Evolutionary conservation across 2,797 vertebrate species (phyloP), one percentile per base, ranked within the genome.

Genomic region (Oreochromis mossambicus): DNA sequence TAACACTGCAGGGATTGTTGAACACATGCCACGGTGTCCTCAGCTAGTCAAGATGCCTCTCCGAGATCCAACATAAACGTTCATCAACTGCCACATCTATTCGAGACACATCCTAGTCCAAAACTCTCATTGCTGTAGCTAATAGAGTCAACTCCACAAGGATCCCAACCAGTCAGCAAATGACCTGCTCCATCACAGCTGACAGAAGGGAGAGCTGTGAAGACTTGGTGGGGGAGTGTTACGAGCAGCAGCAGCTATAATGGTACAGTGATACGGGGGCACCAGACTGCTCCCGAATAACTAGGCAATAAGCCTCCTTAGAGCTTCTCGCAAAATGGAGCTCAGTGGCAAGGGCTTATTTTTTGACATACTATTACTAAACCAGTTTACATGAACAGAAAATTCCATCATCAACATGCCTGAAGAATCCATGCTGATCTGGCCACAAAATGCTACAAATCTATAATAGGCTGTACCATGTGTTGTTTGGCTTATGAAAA

Each of bases 121-220:
- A 83, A 76, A 77, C 79, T 48, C 85, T 89, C 56, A 81, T 89
- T 88, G 89, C 86, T 80, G 52, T 80, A 70, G 83, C 92, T 95
- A 93, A 95, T 95, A 90, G 85, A 93, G 90, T 91, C 83, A 88
- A 86, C 88, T 93, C 88, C 87, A 84, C 4, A 4, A 90, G 87
- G 86, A 91, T 88, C 77, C 43, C 77, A 83, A 85, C 85, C 86
- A 85, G 91, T 94, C 73, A 89, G 88, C 61, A 80, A 63, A 85
- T 92, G 86, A 89, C 88, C 86, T 77, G 68, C 54, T 83, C 83
- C 70, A 26, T 86, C 87, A 87, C 83, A 85, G 86, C 85, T 82
- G 84, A 76, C 88, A 80, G 80, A 82, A 83, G 43, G 61, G 79
- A 75, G 85, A 66, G 52, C 54, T 56, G 81, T 81, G 68, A 86